phyloP scores from a whole-genome alignment of 92 coral and sea anemone genomes.

The Bergia sp. region DNA sequence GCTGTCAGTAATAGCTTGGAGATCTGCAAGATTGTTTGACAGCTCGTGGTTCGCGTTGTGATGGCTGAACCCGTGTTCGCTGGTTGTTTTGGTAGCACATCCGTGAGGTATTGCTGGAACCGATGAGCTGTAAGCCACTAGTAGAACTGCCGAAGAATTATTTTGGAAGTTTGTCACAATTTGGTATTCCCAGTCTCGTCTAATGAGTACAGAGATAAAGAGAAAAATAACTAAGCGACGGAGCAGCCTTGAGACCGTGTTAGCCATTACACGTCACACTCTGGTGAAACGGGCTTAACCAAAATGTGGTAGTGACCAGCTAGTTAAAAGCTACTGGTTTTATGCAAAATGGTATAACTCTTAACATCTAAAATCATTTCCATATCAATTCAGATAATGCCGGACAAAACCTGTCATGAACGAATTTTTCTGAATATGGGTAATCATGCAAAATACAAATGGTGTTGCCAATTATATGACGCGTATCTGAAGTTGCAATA shows the following conservation, averaged over 20 bases:
- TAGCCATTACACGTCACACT: too few relatives aligned
- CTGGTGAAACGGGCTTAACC: too few relatives aligned
- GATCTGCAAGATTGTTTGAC: slow-evolving; percentile 12
- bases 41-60: neutral
- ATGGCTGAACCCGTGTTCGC: neutral
- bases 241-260: neutral
- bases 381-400: too few relatives aligned
- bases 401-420: too few relatives aligned
- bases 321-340: too few relatives aligned
- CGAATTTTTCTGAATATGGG: too few relatives aligned
- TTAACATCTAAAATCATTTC: too few relatives aligned
- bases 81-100: neutral
- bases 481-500: too few relatives aligned
- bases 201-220: neutral
- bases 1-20: slow-evolving; percentile 2
- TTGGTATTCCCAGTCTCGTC: neutral
- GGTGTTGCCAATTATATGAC: too few relatives aligned
- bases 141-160: slow-evolving; percentile 8
- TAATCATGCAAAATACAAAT: too few relatives aligned
- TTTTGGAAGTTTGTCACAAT: neutral
- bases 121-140: slow-evolving; percentile 12
- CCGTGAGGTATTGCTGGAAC: slow-evolving; percentile 20
- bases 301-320: too few relatives aligned
- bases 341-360: too few relatives aligned
- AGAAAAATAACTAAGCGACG: slow-evolving; percentile 4